Conservation (phyloP, 2,113 vertebrate genomes). For the Potamarius usumacintae region DNA sequence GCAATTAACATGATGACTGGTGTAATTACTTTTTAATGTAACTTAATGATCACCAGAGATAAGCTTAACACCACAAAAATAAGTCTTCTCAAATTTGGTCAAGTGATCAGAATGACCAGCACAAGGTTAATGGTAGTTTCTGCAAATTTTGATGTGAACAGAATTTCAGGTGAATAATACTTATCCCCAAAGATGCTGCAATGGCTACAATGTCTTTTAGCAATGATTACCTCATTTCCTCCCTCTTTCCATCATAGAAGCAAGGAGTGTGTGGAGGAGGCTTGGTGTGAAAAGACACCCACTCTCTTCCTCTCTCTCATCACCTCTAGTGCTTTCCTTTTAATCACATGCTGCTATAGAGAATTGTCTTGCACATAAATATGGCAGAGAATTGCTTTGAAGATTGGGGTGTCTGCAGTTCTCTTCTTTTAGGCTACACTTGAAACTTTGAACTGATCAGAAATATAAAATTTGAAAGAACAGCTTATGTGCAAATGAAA, state of each 20-base stretch:
- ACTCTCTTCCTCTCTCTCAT: slow-evolving; percentile 45
- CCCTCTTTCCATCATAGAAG: slow-evolving; percentile 91
- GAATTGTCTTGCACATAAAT: neutral
- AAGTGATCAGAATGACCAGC: too few species aligned
- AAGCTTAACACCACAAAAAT: too few species aligned
- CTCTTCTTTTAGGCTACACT: neutral
- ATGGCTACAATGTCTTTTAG: slow-evolving; percentile 12
- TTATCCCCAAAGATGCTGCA: neutral
- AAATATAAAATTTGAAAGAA: neutral
- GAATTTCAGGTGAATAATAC: neutral
- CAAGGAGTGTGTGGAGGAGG: slow-evolving; percentile 86
- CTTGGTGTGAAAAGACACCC: slow-evolving; percentile 87
- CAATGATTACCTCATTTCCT: slow-evolving; percentile 73
- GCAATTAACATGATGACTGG: too few species aligned
- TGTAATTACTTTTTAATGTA: too few species aligned
- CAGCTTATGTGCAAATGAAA: neutral
- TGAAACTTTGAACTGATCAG: neutral
- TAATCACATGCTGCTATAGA: neutral
- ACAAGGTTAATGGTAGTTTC: neutral
- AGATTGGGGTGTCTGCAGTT: neutral
- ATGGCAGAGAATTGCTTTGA: neutral
- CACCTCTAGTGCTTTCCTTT: slow-evolving; percentile 20
- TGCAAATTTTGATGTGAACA: neutral
- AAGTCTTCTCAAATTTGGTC: too few species aligned
- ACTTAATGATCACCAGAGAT: too few species aligned